phyloP scores from a whole-genome alignment of 2,888 invertebrate genomes.

The Nephrotoma flavescens region DNA sequence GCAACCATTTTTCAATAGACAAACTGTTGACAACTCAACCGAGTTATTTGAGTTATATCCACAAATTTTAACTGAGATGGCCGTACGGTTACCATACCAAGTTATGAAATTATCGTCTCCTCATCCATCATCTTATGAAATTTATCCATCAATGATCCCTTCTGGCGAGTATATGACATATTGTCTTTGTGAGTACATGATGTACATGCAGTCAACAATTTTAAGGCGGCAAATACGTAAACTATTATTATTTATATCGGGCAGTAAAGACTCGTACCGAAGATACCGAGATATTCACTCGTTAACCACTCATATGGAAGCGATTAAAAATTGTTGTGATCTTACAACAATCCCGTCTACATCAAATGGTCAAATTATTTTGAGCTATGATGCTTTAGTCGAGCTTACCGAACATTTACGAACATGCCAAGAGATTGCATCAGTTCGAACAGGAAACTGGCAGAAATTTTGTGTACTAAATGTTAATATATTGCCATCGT shows the following conservation, averaged over 20 bases:
- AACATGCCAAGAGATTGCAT: constrained; percentile 84
- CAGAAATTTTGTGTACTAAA: constrained; percentile 71
- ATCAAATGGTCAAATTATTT: constrained; percentile 27
- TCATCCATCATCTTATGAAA: constrained; percentile 28
- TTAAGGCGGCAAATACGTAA: constrained; percentile 80
- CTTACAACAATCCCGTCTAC: constrained; percentile 26
- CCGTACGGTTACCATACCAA: constrained; percentile 84
- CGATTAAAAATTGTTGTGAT: constrained; percentile 36
- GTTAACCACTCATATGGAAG: constrained; percentile 73
- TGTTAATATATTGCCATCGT: constrained; percentile 59
- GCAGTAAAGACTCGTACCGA: constrained; percentile 90
- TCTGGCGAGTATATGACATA: constrained; percentile 40
- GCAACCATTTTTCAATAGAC: constrained; percentile 86
- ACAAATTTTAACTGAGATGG: constrained; percentile 89
- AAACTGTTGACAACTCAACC: constrained; percentile 81
- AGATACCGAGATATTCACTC: constrained; percentile 88
- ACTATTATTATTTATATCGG: constrained; percentile 79
- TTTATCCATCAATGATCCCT: constrained; percentile 44
- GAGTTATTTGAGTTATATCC: constrained; percentile 92
- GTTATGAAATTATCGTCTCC: constrained; percentile 37
- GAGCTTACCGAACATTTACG: constrained; percentile 90
- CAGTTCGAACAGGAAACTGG: constrained; percentile 87
- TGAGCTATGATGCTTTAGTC: constrained; percentile 83
- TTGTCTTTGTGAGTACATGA: constrained; percentile 85
- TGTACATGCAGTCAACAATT: constrained; percentile 77